Conservation (phyloP, 1,140 invertebrate genomes). For the Drosophila lini region DNA sequence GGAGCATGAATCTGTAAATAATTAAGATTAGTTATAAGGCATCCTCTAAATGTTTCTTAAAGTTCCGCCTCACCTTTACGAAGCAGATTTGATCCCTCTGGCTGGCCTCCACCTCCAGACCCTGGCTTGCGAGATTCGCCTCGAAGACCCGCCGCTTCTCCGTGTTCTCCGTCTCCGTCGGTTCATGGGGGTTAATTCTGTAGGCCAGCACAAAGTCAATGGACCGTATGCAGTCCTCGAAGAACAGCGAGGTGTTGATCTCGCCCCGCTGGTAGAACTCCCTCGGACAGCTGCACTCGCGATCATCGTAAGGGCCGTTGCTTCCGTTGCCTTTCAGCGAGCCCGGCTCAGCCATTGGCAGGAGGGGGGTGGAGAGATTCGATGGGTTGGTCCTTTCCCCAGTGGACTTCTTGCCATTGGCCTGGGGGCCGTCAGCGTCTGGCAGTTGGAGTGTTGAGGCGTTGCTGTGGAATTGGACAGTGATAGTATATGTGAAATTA, state of each 20-base stretch:
- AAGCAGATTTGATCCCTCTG: slow-evolving; percentile 88
- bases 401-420: slow-evolving; percentile 56
- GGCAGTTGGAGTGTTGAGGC: slow-evolving; percentile 61
- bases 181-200: slow-evolving; percentile 86
- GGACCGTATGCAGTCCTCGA: slow-evolving; percentile 88
- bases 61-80: slow-evolving; percentile 86
- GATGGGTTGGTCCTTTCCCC: slow-evolving; percentile 26
- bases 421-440: slow-evolving; percentile 37
- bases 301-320: slow-evolving; percentile 60
- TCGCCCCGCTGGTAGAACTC: slow-evolving; percentile 66
- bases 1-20: slow-evolving; percentile 92
- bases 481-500: not conserved
- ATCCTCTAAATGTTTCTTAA: too few species aligned
- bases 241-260: slow-evolving; percentile 86
- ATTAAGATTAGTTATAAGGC: not conserved
- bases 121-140: slow-evolving; percentile 88
- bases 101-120: slow-evolving; percentile 88
- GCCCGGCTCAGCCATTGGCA: slow-evolving; percentile 71
- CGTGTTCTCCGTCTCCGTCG: slow-evolving; percentile 78
- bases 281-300: slow-evolving; percentile 67
- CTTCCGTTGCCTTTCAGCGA: slow-evolving; percentile 9
- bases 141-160: slow-evolving; percentile 87
- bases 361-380: slow-evolving; percentile 54
- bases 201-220: slow-evolving; percentile 93
- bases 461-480: slow-evolving; percentile 35